Conservation (phyloP, 1,140 invertebrate genomes). For the Euura lappo region DNA sequence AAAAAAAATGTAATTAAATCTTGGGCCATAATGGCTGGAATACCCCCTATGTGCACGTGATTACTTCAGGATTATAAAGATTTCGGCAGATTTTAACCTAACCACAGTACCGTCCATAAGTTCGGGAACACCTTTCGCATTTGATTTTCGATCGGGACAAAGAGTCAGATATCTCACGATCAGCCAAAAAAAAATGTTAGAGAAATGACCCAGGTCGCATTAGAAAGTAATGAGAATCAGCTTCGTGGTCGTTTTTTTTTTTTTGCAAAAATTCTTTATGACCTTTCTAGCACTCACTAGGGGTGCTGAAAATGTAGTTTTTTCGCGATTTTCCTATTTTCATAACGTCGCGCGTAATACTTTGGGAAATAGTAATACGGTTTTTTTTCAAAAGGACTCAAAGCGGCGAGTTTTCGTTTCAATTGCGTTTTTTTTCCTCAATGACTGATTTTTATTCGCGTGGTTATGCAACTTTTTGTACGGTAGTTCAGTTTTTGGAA, state of each 20-base stretch:
- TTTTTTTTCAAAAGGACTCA: neutral
- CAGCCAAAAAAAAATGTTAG: neutral
- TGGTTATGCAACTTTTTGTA: neutral
- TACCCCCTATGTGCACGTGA: too few relatives aligned
- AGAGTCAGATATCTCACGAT: too few relatives aligned
- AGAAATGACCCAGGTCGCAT: neutral
- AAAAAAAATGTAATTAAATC: too few relatives aligned
- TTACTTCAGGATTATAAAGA: too few relatives aligned
- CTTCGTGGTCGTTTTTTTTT: neutral
- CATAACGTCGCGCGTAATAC: neutral
- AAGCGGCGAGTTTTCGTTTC: neutral
- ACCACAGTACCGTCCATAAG: too few relatives aligned
- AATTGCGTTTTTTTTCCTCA: neutral
- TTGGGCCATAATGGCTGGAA: too few relatives aligned
- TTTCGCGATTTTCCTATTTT: neutral
- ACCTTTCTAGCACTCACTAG: neutral
- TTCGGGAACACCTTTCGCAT: too few relatives aligned
- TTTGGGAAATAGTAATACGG: neutral
- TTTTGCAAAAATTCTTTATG: neutral
- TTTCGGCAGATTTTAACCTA: too few relatives aligned
- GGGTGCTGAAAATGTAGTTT: neutral
- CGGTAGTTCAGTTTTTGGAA: neutral
- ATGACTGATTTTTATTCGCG: neutral
- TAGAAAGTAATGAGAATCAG: neutral
- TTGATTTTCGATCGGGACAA: too few relatives aligned